Percentiles rank a stretch among this genome's conserved stretches.
phyloP scores from a whole-genome alignment of 2,797 vertebrate species.

The Yasuhikotakia modesta region DNA sequence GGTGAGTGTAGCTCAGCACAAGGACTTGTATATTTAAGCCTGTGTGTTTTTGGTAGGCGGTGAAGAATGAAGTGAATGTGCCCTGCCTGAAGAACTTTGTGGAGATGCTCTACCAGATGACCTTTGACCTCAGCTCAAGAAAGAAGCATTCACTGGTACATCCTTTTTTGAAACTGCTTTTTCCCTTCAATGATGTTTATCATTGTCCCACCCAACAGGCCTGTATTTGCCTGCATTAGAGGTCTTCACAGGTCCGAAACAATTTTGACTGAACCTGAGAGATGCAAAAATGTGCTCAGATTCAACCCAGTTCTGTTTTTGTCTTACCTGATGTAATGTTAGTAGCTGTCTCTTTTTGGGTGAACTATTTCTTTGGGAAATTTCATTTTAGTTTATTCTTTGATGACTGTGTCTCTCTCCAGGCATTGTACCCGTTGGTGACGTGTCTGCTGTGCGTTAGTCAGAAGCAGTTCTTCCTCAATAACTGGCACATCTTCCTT shows the following conservation, averaged over 20 bases:
- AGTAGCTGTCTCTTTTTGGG: no score
- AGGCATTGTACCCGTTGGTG: slow-evolving; percentile 98
- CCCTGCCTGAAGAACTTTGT: slow-evolving; percentile 99
- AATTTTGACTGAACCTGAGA: no score
- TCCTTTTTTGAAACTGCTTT: background rate
- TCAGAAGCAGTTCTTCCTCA: slow-evolving; percentile 99
- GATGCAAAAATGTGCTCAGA: no score
- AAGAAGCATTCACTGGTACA: slow-evolving; percentile 99
- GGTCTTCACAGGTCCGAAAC: no score
- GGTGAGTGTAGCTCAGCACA: slow-evolving; percentile 10
- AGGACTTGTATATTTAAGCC: slow-evolving; percentile 36
- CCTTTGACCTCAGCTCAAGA: slow-evolving; percentile 97
- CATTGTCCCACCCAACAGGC: slow-evolving; percentile 1
- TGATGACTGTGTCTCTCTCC: slow-evolving; percentile 60
- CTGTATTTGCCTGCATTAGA: background rate
- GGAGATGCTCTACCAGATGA: slow-evolving; percentile 99
- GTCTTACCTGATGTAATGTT: no score
- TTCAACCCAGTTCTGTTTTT: no score
- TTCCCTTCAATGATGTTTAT: slow-evolving; percentile 6
- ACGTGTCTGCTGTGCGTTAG: slow-evolving; percentile 99
- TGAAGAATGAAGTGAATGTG: slow-evolving; percentile 99
- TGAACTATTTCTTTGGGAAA: background rate
- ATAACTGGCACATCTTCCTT: slow-evolving; percentile 99
- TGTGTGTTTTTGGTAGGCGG: slow-evolving; percentile 79
- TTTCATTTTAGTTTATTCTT: slow-evolving; percentile 1